Evolutionary conservation across 2,888 invertebrate genomes (phyloP).

Genomic region (Agriotes lineatus): DNA sequence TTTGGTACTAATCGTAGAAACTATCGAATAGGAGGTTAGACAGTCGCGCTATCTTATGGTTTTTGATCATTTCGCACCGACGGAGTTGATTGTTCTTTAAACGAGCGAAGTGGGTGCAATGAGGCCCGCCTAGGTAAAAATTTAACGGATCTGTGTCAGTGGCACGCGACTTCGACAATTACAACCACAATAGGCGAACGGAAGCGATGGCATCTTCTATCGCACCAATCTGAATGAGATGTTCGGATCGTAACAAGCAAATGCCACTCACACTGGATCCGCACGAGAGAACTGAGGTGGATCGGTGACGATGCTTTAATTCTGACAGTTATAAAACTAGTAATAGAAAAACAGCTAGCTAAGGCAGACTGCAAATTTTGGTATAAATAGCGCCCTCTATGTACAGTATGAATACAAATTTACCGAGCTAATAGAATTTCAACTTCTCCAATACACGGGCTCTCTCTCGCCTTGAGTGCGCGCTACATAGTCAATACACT

Average conservation of each 20-base stretch:
- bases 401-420: conserved; percentile 26
- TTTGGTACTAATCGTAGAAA: neutral
- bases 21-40: too few relatives aligned
- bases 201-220: neutral
- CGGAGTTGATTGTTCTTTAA: too few relatives aligned
- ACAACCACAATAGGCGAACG: too few relatives aligned
- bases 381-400: conserved; percentile 15
- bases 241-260: neutral
- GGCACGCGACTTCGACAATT: too few relatives aligned
- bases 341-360: conserved; percentile 24
- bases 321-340: neutral
- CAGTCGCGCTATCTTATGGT: too few relatives aligned
- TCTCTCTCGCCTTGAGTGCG: conserved; percentile 2
- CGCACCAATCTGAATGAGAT: neutral
- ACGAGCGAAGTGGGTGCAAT: too few relatives aligned
- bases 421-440: conserved; percentile 4
- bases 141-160: too few relatives aligned
- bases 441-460: neutral
- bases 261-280: too few relatives aligned
- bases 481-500: conserved; percentile 25
- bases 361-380: conserved; percentile 22
- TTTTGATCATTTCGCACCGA: too few relatives aligned
- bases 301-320: too few relatives aligned
- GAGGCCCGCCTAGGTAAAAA: too few relatives aligned
- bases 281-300: too few relatives aligned